Evolutionary conservation across 92 coral and sea anemone species (phyloP).

Genomic region (Heliopora coerulea): DNA sequence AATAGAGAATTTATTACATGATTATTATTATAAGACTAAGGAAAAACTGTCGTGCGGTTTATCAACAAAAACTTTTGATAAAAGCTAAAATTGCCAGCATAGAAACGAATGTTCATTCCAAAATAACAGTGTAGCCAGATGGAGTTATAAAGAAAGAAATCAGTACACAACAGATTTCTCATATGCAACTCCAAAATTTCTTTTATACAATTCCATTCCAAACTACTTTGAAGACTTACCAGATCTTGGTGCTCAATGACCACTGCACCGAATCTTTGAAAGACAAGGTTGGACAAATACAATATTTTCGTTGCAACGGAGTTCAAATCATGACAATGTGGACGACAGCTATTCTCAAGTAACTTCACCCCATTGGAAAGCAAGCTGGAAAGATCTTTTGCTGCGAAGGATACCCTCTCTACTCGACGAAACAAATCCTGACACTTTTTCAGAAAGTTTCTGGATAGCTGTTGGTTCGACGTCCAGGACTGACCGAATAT

Average conservation of each 20-base stretch:
- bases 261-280: constrained; percentile 7
- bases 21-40: too few species aligned
- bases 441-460: not conserved
- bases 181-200: too few species aligned
- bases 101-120: too few species aligned
- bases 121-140: too few species aligned
- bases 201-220: too few species aligned
- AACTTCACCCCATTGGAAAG: constrained; percentile 17
- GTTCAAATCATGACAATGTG: not conserved
- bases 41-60: too few species aligned
- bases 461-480: constrained; percentile 5
- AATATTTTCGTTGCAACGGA: not conserved
- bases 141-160: too few species aligned
- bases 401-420: not conserved
- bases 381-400: not conserved
- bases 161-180: too few species aligned
- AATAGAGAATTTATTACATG: too few species aligned
- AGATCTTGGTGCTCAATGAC: constrained; percentile 1
- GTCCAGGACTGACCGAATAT: not conserved
- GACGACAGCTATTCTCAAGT: constrained; percentile 10
- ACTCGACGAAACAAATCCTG: not conserved
- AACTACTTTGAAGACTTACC: constrained; percentile 17
- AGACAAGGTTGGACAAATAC: constrained; percentile 1
- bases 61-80: too few species aligned
- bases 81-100: too few species aligned